Evolutionary conservation across 2,888 invertebrate genomes (phyloP).

Genomic region (Carterocephalus palaemon): DNA sequence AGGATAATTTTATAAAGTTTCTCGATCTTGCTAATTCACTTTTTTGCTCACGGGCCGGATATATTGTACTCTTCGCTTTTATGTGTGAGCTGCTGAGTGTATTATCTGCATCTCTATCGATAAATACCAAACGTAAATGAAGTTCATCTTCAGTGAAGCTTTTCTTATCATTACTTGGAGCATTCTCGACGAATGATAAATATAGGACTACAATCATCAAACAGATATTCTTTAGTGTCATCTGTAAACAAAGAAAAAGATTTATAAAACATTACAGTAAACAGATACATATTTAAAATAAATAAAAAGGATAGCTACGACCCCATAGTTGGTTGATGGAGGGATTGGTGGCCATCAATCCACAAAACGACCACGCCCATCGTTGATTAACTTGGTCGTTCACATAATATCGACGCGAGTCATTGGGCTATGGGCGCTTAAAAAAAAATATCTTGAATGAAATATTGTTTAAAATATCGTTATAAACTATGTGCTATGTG

Average conservation of each 20-base stretch:
- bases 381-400: no score
- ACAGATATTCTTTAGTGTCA: background rate
- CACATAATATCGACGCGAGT: no score
- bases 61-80: background rate
- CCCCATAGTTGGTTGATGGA: no score
- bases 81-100: background rate
- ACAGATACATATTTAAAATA: no score
- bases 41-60: background rate
- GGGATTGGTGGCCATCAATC: no score
- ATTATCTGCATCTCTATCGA: background rate
- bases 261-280: background rate
- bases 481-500: no score
- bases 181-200: slow-evolving; percentile 6
- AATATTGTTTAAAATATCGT: no score
- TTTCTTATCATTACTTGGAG: background rate
- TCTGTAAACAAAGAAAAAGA: slow-evolving; percentile 1
- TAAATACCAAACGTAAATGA: background rate
- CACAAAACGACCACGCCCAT: no score
- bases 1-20: background rate
- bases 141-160: background rate
- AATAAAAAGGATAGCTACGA: no score
- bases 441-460: no score
- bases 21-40: background rate
- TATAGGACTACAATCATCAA: background rate
- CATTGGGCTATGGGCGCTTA: no score